A percentile compares a stretch with the other conserved stretches of the same genome.
These are phyloP conservation scores for Lycaena phlaeas DNA, from an alignment of 2,888 invertebrate genomes.

Conservation along the genomic window DNA sequence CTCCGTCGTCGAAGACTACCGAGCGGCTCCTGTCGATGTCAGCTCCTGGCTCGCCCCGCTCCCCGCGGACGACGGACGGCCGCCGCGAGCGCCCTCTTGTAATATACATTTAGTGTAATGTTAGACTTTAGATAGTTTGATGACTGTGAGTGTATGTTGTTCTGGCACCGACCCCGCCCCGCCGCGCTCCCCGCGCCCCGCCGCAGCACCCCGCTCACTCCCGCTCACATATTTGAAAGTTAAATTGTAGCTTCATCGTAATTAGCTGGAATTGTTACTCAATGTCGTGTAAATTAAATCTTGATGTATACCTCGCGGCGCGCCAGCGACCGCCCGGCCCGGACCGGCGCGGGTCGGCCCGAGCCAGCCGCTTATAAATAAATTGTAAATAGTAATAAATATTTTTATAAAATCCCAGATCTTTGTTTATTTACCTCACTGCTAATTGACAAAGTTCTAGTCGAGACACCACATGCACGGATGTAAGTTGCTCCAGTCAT, in stretches of 20 bases:
- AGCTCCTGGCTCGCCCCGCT: no score
- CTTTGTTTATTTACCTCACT: constrained; percentile 11
- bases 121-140: background rate
- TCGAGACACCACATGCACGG: no score
- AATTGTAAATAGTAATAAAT: constrained; percentile 55
- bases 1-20: no score
- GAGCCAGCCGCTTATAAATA: constrained; percentile 25
- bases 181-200: background rate
- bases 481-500: no score
- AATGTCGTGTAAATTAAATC: background rate
- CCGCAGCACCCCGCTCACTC: background rate
- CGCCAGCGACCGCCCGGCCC: background rate
- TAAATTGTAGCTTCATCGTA: background rate
- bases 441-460: no score
- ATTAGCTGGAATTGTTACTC: background rate
- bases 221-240: background rate
- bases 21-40: no score
- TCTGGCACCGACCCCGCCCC: background rate
- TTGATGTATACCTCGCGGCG: constrained; percentile 7
- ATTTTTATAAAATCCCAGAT: constrained; percentile 47
- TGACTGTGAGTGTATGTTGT: background rate
- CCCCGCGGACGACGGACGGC: no score
- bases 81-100: background rate
- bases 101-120: background rate
- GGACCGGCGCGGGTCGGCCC: background rate